A percentile compares a stretch with the other conserved stretches of the same genome.
Evolutionary conservation across 2,113 vertebrate genomes (phyloP).

Genomic region (Nycticorax nycticorax): DNA sequence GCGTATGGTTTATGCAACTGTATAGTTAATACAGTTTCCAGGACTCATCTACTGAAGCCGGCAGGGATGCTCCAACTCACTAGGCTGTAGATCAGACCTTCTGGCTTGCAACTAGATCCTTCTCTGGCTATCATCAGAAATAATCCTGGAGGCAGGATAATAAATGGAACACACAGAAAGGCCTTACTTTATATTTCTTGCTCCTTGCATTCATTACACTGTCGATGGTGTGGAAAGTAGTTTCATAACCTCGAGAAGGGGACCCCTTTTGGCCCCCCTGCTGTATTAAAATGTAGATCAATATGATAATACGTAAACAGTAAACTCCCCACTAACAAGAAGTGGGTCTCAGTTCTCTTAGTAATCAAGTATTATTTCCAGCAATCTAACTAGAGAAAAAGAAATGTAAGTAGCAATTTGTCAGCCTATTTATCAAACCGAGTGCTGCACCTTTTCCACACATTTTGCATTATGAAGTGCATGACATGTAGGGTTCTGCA

Average conservation of each 20-base stretch:
- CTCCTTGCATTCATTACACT: background rate
- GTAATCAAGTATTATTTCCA: conserved; percentile 18
- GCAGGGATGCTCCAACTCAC: background rate
- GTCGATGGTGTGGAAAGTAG: background rate
- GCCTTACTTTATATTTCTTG: background rate
- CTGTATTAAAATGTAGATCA: background rate
- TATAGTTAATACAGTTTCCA: background rate
- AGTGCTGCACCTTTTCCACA: background rate
- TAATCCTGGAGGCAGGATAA: background rate
- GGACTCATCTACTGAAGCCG: background rate
- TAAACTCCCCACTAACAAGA: background rate
- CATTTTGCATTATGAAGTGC: background rate
- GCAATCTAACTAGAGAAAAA: background rate
- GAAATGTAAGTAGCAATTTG: conserved; percentile 37
- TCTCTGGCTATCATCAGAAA: background rate
- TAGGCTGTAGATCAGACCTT: background rate
- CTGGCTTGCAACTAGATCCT: background rate
- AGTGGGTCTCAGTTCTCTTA: background rate
- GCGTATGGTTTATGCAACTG: background rate
- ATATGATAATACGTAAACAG: background rate
- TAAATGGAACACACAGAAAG: background rate
- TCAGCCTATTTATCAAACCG: conserved; percentile 30
- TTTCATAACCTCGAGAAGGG: background rate
- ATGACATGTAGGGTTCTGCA: background rate
- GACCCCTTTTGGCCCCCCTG: background rate